Evolutionary conservation across 2,797 vertebrate species (phyloP).

Genomic region (Fistularia tabacaria): DNA sequence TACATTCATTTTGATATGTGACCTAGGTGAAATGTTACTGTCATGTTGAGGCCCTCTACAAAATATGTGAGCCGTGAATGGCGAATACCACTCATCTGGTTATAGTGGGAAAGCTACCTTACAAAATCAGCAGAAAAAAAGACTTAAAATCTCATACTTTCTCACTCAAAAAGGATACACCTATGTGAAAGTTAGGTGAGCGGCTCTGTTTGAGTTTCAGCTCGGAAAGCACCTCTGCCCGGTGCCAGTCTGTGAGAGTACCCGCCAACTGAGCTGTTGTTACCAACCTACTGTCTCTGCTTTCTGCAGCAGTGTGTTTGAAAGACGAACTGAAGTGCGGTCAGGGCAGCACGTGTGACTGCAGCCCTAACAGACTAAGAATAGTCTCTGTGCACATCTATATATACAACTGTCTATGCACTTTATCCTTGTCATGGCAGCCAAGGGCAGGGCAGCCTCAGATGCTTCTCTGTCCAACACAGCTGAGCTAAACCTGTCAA

Average conservation of each 20-base stretch:
- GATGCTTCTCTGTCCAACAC: constrained; percentile 19
- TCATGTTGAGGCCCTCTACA: too few species aligned
- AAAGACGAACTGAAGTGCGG: constrained; percentile 29
- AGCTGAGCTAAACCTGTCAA: constrained; percentile 38
- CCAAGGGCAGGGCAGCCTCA: constrained; percentile 44
- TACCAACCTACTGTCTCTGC: constrained; percentile 26
- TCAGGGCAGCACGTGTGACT: constrained; percentile 36
- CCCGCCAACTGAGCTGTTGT: constrained; percentile 25
- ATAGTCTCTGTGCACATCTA: constrained; percentile 39
- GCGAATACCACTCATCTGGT: not conserved
- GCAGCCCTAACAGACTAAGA: constrained; percentile 44
- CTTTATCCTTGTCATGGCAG: constrained; percentile 13
- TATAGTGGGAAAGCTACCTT: too few species aligned
- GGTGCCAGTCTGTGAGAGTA: constrained; percentile 25
- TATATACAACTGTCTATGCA: constrained; percentile 39
- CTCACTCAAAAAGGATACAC: constrained; percentile 50
- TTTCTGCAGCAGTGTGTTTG: constrained; percentile 11
- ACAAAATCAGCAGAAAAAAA: constrained; percentile 5
- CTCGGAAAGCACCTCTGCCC: constrained; percentile 60
- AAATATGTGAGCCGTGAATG: not conserved
- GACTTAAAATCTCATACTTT: constrained; percentile 33
- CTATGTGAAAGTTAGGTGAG: constrained; percentile 45
- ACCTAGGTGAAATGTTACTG: too few species aligned
- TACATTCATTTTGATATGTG: too few species aligned
- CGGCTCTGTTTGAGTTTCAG: constrained; percentile 41